Base-by-base conservation (phyloP, 2,113 vertebrate species). In the Pseudois nayaur region DNA sequence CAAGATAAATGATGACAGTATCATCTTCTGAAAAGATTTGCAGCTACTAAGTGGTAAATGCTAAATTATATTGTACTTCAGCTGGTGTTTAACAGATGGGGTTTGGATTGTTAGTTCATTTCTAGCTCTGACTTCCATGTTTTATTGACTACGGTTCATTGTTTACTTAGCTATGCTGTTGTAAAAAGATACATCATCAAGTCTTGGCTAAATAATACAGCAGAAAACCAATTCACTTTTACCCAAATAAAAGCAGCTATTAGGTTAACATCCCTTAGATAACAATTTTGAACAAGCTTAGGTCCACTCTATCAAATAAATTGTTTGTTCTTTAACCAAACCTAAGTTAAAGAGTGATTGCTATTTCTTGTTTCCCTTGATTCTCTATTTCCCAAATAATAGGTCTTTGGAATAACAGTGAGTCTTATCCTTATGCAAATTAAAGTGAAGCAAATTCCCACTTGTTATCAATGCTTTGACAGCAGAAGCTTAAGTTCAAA, bases 401-500 rank as follows among this genome's bases (percentile, higher is more conserved):
- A 29, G 3, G 15, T 79, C 48, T 91, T 94, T 88, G 9, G 31
- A 94, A 84, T 88, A 90, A 79, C 3, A 96, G 5, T 54, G 15
- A 87, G 7, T 57, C 54, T 5, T 89, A 4, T 55, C 67, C 7
- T 82, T 60, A 96, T 87, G 89, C 60, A 96, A 96, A 97, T 92
- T 86, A 50, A 97, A 64, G 33, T 76, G 48, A 89, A 50, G 43
- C 36, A 15, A 36, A 89, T 94, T 97, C 17, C 45, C 50, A 87
- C 21, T 89, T 88, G 62, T 76, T 91, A 96, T 95, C 89, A 94
- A 52, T 9, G 27, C n/a, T 86, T 82, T 97, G 76, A 95, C 45
- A 97, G 31, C 7, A 94, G 57, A 96, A 81, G 27, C n/a, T 81
- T 64, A 82, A 87, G 55, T 96, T 97, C 45, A 95, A 93, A 95